Evolutionary conservation across 2,888 invertebrate genomes (phyloP), one percentile per base, ranked within the genome.

Genomic region (Acronicta alni): DNA sequence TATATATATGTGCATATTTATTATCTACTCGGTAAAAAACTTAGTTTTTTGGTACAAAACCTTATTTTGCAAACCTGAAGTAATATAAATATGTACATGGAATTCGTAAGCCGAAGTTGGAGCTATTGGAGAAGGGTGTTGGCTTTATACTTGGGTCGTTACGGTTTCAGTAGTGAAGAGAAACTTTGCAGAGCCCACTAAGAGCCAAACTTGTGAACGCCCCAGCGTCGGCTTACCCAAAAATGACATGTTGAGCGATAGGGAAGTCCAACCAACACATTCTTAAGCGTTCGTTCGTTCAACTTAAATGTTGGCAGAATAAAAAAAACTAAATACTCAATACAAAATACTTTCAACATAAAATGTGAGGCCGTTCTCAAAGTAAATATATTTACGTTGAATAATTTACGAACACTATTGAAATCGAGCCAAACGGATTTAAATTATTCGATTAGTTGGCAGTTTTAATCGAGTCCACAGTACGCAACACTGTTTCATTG

Each of bases 131-230:
- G 52, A 44, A 39, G 49, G 61, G 53, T 67, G 57, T 59, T 51
- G 53, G 55, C 70, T 73, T 71, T 67, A 72, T 51, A 57, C 61
- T 57, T 48, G 58, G 63, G 60, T 64, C 71, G 63, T 69, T 68
- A 61, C 61, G 39, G 51, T 51, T 68, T 65, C 60, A 58, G 71
- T 63, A 60, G 67, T 63, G 66, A 57, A 75, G 71, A 57, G 71
- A 57, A 80, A 80, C 75, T 79, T 83, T 80, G 69, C 74, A 62
- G 52, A 59, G 39, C 57, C 69, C 60, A 80, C 75, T 68, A 73
- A 71, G 66, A 77, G 67, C 72, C 81, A 78, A 72, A 61, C 53
- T 71, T 60, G 68, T 69, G 63, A 71, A 56, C 68, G 59, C 48
- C 58, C 58, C 57, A 70, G 72, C 51, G 58, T 63, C 59, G 65